These are phyloP conservation scores for Prolemur simus DNA, from an alignment of 2,113 vertebrate genomes.

Conservation along the genomic window DNA sequence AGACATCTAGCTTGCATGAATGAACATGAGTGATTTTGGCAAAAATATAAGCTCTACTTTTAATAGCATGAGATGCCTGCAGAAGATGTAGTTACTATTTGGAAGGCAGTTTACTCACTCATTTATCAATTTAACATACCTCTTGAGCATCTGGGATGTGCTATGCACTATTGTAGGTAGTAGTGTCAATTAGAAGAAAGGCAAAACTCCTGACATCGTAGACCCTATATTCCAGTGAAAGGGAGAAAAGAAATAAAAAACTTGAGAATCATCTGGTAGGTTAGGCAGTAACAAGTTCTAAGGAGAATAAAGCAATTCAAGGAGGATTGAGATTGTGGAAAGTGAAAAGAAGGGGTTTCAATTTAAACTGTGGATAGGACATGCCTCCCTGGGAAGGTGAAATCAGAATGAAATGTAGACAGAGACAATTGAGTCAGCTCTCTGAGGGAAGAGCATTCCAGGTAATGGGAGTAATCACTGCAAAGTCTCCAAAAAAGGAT, in stretches of 20 bases:
- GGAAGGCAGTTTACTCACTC: background rate
- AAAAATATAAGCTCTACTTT: background rate
- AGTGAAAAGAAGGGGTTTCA: background rate
- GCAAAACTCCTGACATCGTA: background rate
- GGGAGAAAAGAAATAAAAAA: background rate
- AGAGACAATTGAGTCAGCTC: background rate
- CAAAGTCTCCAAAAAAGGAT: background rate
- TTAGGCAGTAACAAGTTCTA: background rate
- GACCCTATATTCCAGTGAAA: background rate
- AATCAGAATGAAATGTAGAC: background rate
- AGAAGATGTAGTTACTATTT: background rate
- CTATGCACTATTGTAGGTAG: background rate
- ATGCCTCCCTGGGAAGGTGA: background rate
- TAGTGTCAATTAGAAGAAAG: background rate
- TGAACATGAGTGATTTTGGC: background rate
- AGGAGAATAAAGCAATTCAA: background rate
- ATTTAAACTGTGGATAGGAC: background rate
- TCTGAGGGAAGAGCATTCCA: background rate
- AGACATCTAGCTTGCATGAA: background rate
- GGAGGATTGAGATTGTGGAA: background rate
- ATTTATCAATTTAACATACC: background rate
- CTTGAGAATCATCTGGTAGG: background rate
- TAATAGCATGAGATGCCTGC: background rate
- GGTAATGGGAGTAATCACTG: background rate
- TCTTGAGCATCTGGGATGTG: background rate